Base-by-base conservation (phyloP, 2,113 vertebrate genomes). In the Centropristis striata region DNA sequence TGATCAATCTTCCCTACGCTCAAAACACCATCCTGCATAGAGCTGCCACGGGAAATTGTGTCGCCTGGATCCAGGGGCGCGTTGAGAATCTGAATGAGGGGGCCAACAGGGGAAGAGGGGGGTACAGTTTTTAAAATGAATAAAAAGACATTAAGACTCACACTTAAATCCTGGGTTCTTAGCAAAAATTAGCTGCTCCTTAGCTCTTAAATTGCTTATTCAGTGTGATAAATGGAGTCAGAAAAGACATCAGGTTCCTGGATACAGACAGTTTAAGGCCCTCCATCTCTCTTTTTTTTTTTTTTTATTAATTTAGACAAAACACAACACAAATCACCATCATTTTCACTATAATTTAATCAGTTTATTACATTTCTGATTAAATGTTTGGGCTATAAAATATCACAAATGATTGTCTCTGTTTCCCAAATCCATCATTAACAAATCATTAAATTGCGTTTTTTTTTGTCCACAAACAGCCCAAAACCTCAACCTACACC, bases 1-100 rank as follows among this genome's bases (percentile, higher is more conserved):
- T 46, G 68, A 90, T 93, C 85, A 90, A 87, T 88, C 86, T 88
- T 37, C 0, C 41, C 51, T 46, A 15, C 68, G 61, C 80, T 75
- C 66, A 80, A 76, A 88, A 79, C 61, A 50, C 47, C 18, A 36
- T 36, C 36, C 73, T 16, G 64, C 25, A 23, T 50, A 23, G 49
- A 32, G 63, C 55, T 61, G 54, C 78, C 14, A 21, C 37, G 70
- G 42, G 69, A 84, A 87, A 44, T 21, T 23, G 36, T 37, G 37
- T 23, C 12, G 23, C 13, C 20, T 64, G 37, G 61, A 76, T 76
- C n/a, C 53, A 39, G 36, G 41, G 20, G 4, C 0, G 2, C 53
- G 5, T 79, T 54, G 23, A 55, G 12, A 64, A 46, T 18, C 42
- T 14, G 44, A 54, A 42, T 21, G 20, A 20, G 36, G 61, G 28